Percentiles rank a stretch among this genome's conserved stretches.
These are phyloP conservation scores for Hyperoplus lanceolatus DNA, from an alignment of 2,797 vertebrate species.

Conservation along the genomic window DNA sequence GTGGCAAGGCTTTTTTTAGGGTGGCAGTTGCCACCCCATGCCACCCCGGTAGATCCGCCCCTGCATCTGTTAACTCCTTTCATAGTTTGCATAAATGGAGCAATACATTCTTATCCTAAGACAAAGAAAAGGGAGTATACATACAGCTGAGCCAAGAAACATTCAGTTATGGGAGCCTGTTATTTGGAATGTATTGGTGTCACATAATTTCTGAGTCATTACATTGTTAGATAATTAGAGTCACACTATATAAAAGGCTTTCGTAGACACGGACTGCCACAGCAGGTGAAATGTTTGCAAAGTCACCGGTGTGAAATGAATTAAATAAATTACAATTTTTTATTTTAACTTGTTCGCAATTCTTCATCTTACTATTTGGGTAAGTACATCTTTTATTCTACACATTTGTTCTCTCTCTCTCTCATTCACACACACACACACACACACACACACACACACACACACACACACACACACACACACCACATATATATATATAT, in stretches of 20 bases:
- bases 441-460: too few relatives aligned
- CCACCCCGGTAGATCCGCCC: too few relatives aligned
- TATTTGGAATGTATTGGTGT: too few relatives aligned
- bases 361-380: neutral
- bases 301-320: neutral
- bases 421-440: too few relatives aligned
- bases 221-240: neutral
- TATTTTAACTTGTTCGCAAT: neutral
- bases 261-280: neutral
- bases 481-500: too few relatives aligned
- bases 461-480: too few relatives aligned
- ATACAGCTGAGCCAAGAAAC: too few relatives aligned
- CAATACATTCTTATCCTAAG: neutral
- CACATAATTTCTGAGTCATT: neutral
- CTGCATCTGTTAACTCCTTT: neutral
- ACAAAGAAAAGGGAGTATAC: neutral
- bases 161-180: too few relatives aligned
- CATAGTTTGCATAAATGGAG: neutral
- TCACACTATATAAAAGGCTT: too few relatives aligned
- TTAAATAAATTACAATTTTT: neutral
- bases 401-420: neutral
- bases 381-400: neutral
- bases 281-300: neutral
- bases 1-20: too few relatives aligned
- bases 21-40: too few relatives aligned